Base-by-base conservation (phyloP, 92 coral and sea anemone species). In the Parazoanthus atlanticus region DNA sequence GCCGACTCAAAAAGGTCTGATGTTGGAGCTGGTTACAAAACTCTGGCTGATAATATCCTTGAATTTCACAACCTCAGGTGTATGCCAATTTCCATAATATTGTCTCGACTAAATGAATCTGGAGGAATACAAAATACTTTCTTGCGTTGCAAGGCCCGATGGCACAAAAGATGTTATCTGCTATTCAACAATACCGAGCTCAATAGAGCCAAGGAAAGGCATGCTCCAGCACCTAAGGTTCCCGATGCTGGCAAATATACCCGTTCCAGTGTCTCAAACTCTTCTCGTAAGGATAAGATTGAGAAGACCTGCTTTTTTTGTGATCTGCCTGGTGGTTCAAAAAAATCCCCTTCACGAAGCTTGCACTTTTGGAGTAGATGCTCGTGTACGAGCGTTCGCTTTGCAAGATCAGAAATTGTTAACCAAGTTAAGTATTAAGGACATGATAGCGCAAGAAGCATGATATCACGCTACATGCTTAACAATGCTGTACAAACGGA, bases 371-470 rank as follows among this genome's bases (percentile, higher is more conserved):
- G 73, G 64, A 25, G 82, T 93, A 12, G 93, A 93, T 89, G 33
- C 71, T 79, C 76, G 90, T 67, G 85, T 91, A 4, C 84, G 88
- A 80, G 95, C 95, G 13, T 47, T 64, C 41, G 86, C 76, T 47
- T 80, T 93, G 33, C 92, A 93, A 84, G 90, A 93, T 79, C 85
- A 88, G 74, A 91, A 75, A 78, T 65, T 93, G 43, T 69, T 91
- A 74, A 76, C 89, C 33, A 93, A 91, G 73, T 90, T 93, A 31
- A 91, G 96, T 85, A 89, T 56, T 33, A 93, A 91, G 25, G 95
- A 93, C 64, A 74, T 93, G 46, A 88, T 93, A 17, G 95, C 95
- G 1, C 75, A 38, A 58, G 93, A 93, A 61, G 91, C 93, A 49
- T 66, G 79, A 1, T 91, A 93, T 86, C 93, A 93, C 78, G 34